Base-by-base conservation (phyloP, 2,113 vertebrate species). In the Carassius gibelio region DNA sequence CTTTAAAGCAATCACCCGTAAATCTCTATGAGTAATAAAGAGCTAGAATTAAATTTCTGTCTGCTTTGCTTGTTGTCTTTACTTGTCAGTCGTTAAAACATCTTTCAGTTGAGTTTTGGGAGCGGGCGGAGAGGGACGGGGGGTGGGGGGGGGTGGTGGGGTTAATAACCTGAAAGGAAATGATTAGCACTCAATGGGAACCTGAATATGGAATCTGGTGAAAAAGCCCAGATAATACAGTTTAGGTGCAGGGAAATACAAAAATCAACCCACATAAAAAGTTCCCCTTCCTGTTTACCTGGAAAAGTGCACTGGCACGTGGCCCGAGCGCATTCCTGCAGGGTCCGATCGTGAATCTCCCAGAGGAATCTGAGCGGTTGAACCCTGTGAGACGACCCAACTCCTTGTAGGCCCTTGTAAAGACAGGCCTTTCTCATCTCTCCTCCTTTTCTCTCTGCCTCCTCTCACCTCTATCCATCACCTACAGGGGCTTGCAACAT, bases 21-120 rank as follows among this genome's bases (percentile, higher is more conserved):
- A 93, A 95, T 94, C 93, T 93, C 86, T 80, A 68, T 81, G 83
- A 89, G 92, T 91, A 93, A 94, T 94, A 94, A 95, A 95, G 91
- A 92, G 91, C 93, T 89, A 92, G 86, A 84, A 92, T 90, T 93
- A 91, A 90, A 91, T 90, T 91, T 92, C 93, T 90, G 88, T 90
- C 88, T 23, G 83, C 92, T 90, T 93, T 92, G 90, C 90, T 87
- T 89, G 88, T 90, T 93, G 85, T 88, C 84, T 52, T 89, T 88
- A 38, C 81, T 64, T 36, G 23, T 86, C 74, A 84, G 76, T n/a
- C 23, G 84, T 86, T 88, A 84, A 81, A 81, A 83, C 69, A 76
- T 86, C 82, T 84, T 79, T 86, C 84, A 88, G 87, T 81, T 88
- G 87, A 82, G 76, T 83, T 77, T 23, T 42, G 38, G 30, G 30